phyloP scores from a whole-genome alignment of 2,797 vertebrate species.

The Sebastes nivosus region DNA sequence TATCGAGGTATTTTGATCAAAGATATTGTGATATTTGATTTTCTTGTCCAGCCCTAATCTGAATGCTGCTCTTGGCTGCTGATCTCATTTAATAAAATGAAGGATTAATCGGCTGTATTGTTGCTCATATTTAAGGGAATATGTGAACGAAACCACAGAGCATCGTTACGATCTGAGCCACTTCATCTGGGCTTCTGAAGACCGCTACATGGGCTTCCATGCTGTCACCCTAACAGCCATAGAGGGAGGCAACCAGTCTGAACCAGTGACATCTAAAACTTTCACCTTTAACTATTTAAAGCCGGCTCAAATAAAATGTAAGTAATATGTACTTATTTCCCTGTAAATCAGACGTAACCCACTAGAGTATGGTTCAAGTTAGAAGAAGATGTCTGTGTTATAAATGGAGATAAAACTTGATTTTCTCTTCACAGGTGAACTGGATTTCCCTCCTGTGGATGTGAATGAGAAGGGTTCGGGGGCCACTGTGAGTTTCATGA shows the following conservation, averaged over 20 bases:
- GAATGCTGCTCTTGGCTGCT: not conserved
- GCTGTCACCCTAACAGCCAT: slow-evolving; percentile 13
- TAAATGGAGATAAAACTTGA: not conserved
- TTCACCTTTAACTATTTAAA: not conserved
- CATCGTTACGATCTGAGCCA: slow-evolving; percentile 37
- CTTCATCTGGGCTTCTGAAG: slow-evolving; percentile 1
- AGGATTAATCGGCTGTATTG: not conserved
- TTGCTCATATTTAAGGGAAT: accelerated
- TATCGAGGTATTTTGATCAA: no score
- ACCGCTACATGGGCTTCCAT: accelerated
- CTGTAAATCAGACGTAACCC: not conserved
- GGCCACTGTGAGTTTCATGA: slow-evolving; percentile 40
- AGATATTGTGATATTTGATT: no score
- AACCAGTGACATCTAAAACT: accelerated
- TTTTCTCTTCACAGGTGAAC: slow-evolving; percentile 42
- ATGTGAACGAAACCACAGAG: accelerated
- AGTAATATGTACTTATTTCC: slow-evolving; percentile 14
- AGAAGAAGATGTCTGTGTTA: not conserved
- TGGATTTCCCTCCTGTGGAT: slow-evolving; percentile 63
- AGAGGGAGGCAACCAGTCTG: not conserved
- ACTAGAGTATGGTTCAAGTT: not conserved
- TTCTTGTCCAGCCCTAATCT: not conserved
- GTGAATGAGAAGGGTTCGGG: accelerated
- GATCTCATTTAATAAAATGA: not conserved
- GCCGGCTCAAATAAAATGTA: not conserved